Evolutionary conservation across 2,888 invertebrate species (phyloP).

Genomic region (Xestia xanthographa): DNA sequence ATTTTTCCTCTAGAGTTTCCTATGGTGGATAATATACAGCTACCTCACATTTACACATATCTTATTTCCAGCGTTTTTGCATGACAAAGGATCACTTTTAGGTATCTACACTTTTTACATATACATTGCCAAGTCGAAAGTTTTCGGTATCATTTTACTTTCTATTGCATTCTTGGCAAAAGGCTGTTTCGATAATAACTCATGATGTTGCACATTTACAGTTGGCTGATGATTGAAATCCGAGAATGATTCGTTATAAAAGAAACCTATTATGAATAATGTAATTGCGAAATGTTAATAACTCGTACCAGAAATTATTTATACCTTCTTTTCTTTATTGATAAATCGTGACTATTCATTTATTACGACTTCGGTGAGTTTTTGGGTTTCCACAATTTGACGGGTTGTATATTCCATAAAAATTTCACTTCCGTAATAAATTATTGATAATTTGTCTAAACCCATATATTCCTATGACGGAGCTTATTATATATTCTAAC

Average conservation of each 20-base stretch:
- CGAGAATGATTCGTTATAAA: constrained; percentile 33
- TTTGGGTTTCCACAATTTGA: constrained; percentile 11
- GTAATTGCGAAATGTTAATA: constrained; percentile 52
- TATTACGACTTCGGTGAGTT: background rate
- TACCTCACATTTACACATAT: background rate
- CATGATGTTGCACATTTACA: constrained; percentile 56
- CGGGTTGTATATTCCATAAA: background rate
- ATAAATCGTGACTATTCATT: constrained; percentile 45
- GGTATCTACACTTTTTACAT: background rate
- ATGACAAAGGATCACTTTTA: background rate
- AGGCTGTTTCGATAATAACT: constrained; percentile 37
- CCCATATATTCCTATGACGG: background rate
- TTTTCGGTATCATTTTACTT: constrained; percentile 60
- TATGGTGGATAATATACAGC: background rate
- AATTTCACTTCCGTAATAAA: background rate
- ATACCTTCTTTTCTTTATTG: constrained; percentile 32
- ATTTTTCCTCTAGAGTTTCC: background rate
- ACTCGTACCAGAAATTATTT: constrained; percentile 21
- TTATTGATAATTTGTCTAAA: background rate
- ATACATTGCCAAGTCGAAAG: constrained; percentile 43
- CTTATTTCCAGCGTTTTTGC: background rate
- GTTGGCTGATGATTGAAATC: constrained; percentile 50
- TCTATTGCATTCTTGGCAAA: constrained; percentile 54
- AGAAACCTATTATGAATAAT: constrained; percentile 49
- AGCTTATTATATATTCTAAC: background rate